Evolutionary conservation across 1,140 invertebrate species (phyloP), one percentile per base, ranked within the genome.

Genomic region (Drosophila athabasca): DNA sequence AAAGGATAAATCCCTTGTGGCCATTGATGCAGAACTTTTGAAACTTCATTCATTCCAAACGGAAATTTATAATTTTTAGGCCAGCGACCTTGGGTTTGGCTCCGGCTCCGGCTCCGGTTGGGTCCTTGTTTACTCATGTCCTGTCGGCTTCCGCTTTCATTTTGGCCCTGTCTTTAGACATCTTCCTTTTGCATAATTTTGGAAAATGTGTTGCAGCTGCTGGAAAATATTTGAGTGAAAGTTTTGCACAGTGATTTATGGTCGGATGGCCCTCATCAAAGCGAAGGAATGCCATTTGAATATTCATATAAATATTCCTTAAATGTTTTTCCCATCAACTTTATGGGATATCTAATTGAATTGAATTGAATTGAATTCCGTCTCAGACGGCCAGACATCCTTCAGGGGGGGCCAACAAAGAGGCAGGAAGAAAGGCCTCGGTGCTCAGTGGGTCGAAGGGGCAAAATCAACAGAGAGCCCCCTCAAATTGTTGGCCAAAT

Each of bases 21-120:
- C 49, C 71, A 82, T 76, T 79, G 75, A 82, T 76, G 67, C 78
- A 78, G 65, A 87, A 88, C 64, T 82, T 87, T 79, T 61, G 24
- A 64, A 58, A 64, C 44, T 69, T 62, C 48, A 64, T 69, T 62
- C 46, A 64, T 77, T 72, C 35, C 48, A 35, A 59, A 50, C 65
- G 82, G 66, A 85, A 82, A 81, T 87, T 81, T 71, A 64, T 74
- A 68, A 80, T 79, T 67, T 60, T 80, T 58, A 60, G 72, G 74
- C 57, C 62, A 57, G 52, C 46, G 58, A 66, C 75, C 70, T 83
- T 64, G 61, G 61, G 39, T n/a, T 24, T 3, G 24, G 24, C 3
- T 5, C 24, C 24, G 3, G 24, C 3, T 24, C 24, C 24, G 24
- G 24, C 3, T 24, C 24, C 24, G 3, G 24, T 29, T 48, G n/a